A percentile compares a stretch with the other conserved stretches of the same genome.
phyloP scores from a whole-genome alignment of 2,113 vertebrate genomes.

The Microcebus jonahi region DNA sequence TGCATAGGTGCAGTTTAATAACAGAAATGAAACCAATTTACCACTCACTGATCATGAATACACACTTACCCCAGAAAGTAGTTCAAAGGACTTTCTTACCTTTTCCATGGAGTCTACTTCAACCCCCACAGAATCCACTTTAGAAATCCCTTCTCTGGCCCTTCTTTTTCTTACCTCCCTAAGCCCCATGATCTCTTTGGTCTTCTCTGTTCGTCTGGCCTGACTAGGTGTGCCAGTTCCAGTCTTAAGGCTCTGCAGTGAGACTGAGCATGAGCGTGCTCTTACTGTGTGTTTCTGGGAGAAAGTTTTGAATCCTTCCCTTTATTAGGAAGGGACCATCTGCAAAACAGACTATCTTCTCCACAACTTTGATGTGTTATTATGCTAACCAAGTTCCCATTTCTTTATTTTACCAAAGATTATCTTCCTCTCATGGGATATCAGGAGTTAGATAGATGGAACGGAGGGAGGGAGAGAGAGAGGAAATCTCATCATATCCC shows the following conservation, averaged over 20 bases:
- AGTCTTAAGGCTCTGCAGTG: neutral
- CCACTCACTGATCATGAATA: neutral
- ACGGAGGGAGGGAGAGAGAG: neutral
- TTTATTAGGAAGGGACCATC: neutral
- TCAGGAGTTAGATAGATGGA: neutral
- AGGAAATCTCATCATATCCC: neutral
- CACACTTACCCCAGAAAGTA: neutral
- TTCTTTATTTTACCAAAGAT: conserved; percentile 40
- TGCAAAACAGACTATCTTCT: neutral
- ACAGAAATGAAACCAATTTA: neutral
- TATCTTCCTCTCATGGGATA: neutral
- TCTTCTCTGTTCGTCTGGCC: neutral
- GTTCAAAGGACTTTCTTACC: neutral
- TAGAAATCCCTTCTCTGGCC: neutral
- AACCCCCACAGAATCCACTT: neutral
- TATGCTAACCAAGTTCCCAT: neutral
- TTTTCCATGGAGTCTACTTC: neutral
- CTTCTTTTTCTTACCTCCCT: neutral
- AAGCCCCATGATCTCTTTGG: neutral
- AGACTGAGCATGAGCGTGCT: neutral
- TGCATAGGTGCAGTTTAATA: neutral
- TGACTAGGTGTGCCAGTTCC: neutral
- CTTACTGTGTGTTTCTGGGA: neutral
- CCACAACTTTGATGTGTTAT: conserved; percentile 11
- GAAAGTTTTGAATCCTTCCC: neutral